Base-by-base conservation (phyloP, 2,113 vertebrate species). In the Psittacula cyanocephala region DNA sequence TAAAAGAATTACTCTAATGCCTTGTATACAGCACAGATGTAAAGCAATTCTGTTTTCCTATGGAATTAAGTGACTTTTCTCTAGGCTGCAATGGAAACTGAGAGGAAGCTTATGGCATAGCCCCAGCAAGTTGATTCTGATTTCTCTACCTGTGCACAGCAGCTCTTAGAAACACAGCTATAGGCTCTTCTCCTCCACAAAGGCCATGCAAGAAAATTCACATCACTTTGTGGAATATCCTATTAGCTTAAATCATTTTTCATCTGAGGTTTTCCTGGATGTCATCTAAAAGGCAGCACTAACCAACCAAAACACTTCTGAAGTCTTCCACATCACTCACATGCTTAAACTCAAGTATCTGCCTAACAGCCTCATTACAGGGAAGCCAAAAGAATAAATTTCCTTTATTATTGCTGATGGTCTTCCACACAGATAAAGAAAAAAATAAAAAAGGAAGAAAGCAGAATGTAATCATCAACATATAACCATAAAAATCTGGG, bases 61-160 rank as follows among this genome's bases (percentile, higher is more conserved):
- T 91, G 71, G 86, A 80, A 80, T 74, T 67, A 57, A 37, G 13
- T 80, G 22, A 53, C 17, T 46, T 78, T 76, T 92, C 24, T 22
- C 13, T 37, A 17, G 7, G 27, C 8, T 88, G 49, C 37, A 72
- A 14, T 9, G n/a, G 70, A 85, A 89, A 68, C 17, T 69, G 20
- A 70, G 46, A 52, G 11, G 44, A 65, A 65, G 12, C 7, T 81
- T 81, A 62, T 0, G 1, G 33, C 29, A 74, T 69, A 65, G 44
- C 11, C 59, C 0, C 0, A 88, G 16, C 8, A 86, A 70, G 70
- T 3, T 17, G 16, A 47, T 76, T 59, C 47, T 82, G 5, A 35
- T 50, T 68, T 81, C 28, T 43, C 52, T 69, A 33, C 44, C 9
- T 86, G 28, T 44, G 18, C 3, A 2, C 28, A 53, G 37, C 13